Conservation (phyloP, 2,797 vertebrate species). For the Thaleichthys pacificus region DNA sequence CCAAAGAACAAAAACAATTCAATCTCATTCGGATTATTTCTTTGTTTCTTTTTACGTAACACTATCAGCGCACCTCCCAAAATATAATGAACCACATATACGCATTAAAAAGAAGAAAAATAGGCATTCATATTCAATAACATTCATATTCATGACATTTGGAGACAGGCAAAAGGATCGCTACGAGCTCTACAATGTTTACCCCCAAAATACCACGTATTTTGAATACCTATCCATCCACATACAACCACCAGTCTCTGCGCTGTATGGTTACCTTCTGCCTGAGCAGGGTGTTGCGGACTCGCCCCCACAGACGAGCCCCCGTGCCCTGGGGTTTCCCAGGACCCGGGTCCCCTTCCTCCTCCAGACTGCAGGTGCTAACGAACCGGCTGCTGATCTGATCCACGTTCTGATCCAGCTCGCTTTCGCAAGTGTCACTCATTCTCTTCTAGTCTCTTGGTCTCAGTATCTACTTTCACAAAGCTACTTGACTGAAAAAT, state of each 20-base stretch:
- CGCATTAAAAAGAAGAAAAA: not conserved
- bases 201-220: not conserved
- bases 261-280: conserved; percentile 67
- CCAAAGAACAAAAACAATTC: conserved; percentile 34
- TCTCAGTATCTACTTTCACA: conserved; percentile 4
- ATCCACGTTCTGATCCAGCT: conserved; percentile 45
- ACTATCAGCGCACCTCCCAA: conserved; percentile 15
- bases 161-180: not conserved
- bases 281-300: conserved; percentile 66
- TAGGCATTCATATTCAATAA: too few species aligned
- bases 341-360: conserved; percentile 39
- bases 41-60: conserved; percentile 39
- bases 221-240: not conserved
- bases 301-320: conserved; percentile 69
- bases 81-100: not conserved
- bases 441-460: conserved; percentile 40
- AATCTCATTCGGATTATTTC: conserved; percentile 52
- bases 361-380: conserved; percentile 35
- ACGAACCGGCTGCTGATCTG: conserved; percentile 29
- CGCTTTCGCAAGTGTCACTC: conserved; percentile 45
- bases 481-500: not conserved
- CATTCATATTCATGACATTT: not conserved
- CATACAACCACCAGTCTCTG: not conserved
- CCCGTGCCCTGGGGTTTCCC: conserved; percentile 53
- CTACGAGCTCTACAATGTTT: not conserved